Percentiles rank a stretch among this genome's conserved stretches.
Evolutionary conservation across 2,888 invertebrate species (phyloP).

Genomic region (Listrodromus nycthemerus): DNA sequence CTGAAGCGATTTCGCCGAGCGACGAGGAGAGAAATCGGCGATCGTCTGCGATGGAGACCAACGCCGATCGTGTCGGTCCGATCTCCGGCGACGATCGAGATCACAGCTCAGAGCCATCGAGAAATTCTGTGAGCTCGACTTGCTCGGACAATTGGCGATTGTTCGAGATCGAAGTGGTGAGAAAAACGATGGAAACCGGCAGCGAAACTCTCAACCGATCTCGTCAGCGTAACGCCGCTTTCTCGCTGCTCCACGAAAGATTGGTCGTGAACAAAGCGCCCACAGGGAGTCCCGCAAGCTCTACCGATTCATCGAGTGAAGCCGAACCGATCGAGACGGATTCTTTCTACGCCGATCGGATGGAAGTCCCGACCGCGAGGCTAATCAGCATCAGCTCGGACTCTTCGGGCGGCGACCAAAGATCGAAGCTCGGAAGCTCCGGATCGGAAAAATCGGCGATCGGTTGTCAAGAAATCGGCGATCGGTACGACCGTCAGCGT

Average conservation of each 20-base stretch:
- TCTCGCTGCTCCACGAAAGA: neutral
- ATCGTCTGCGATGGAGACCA: no score
- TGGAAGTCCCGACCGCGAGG: constrained; percentile 8
- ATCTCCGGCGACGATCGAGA: neutral
- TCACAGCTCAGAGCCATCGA: neutral
- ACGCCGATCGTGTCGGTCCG: neutral
- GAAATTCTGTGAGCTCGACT: neutral
- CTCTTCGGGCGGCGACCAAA: neutral
- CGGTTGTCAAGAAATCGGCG: no score
- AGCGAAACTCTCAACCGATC: no score
- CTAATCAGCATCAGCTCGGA: constrained; percentile 47
- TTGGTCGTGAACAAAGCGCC: neutral
- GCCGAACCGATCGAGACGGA: neutral
- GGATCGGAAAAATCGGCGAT: neutral
- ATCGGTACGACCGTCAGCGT: neutral
- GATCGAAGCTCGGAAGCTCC: neutral
- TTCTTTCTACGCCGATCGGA: no score
- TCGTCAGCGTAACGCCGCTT: no score
- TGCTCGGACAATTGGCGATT: neutral
- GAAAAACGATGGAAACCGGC: neutral
- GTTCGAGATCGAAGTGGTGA: neutral
- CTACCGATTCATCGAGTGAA: neutral
- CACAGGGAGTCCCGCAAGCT: neutral
- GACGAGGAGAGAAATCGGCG: no score
- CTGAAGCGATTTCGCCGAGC: no score